These are phyloP conservation scores for Sminthurides aquaticus DNA, from an alignment of 2,888 invertebrate genomes.

Conservation along the genomic window DNA sequence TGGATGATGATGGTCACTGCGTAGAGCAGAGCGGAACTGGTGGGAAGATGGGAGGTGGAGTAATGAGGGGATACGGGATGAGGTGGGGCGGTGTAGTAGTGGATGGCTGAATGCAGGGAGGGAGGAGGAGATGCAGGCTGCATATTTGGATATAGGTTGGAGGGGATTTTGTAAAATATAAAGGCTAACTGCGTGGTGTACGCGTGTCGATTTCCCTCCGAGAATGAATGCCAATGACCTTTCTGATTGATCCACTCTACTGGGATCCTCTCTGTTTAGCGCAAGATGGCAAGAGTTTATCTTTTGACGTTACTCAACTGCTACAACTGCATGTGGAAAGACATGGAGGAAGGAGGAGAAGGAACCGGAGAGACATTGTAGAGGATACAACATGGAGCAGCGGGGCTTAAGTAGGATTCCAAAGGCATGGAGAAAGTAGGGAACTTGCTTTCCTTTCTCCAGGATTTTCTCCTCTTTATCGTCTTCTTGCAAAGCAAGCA, in stretches of 20 bases:
- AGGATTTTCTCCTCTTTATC: no score
- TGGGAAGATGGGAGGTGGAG: background rate
- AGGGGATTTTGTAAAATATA: no score
- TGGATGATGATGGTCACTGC: no score
- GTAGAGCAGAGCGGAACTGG: background rate
- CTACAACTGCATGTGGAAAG: no score
- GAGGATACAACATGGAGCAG: no score
- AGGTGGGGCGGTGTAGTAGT: background rate
- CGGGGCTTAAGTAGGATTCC: no score
- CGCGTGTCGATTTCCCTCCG: conserved; percentile 36
- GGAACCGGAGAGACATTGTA: no score
- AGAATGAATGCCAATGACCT: conserved; percentile 42
- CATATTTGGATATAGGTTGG: background rate
- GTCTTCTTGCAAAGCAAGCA: no score
- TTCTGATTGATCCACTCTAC: conserved; percentile 38
- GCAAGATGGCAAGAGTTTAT: conserved; percentile 24
- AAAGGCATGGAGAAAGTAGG: no score
- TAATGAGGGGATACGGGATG: background rate
- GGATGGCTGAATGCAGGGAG: background rate
- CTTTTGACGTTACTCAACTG: no score
- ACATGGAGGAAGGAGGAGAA: no score
- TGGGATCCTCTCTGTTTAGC: conserved; percentile 17
- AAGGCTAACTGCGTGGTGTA: conserved; percentile 18
- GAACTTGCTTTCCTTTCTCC: no score
- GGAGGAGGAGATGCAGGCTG: background rate